Percentiles rank a stretch among this genome's conserved stretches.
Conservation (phyloP, 23 tunicate species). For the Halocynthia roretzi region DNA sequence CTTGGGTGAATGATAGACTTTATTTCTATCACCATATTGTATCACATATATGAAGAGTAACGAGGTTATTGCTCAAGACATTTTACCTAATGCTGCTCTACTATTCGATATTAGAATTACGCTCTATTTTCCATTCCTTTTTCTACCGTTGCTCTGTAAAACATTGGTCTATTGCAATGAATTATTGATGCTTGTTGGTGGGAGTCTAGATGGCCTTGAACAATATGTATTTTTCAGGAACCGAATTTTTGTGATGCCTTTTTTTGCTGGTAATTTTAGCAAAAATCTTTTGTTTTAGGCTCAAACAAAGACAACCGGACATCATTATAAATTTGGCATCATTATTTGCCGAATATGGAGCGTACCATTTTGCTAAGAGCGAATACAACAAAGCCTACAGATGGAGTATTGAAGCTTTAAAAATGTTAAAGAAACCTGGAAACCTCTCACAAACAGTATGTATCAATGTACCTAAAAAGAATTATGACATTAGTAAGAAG, state of each 20-base stretch:
- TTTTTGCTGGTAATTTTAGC: neutral
- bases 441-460: constrained; percentile 5
- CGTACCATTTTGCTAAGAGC: constrained; percentile 25
- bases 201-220: neutral
- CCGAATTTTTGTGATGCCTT: neutral
- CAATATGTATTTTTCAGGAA: neutral
- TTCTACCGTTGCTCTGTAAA: neutral
- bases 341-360: constrained; percentile 23
- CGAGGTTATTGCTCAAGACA: no score
- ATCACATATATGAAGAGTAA: no score
- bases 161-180: neutral
- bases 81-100: no score
- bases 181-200: neutral
- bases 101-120: no score
- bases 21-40: no score
- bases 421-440: constrained; percentile 22
- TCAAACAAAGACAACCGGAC: constrained; percentile 1
- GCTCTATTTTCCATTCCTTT: no score
- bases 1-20: no score
- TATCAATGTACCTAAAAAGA: neutral
- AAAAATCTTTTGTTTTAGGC: neutral
- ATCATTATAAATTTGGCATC: constrained; percentile 12
- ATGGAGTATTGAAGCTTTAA: constrained; percentile 22
- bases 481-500: no score
- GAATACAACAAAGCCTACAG: constrained; percentile 27